Percentiles rank a stretch among this genome's conserved stretches.
Evolutionary conservation across 2,888 invertebrate genomes (phyloP).

Genomic region (Merodon equestris): DNA sequence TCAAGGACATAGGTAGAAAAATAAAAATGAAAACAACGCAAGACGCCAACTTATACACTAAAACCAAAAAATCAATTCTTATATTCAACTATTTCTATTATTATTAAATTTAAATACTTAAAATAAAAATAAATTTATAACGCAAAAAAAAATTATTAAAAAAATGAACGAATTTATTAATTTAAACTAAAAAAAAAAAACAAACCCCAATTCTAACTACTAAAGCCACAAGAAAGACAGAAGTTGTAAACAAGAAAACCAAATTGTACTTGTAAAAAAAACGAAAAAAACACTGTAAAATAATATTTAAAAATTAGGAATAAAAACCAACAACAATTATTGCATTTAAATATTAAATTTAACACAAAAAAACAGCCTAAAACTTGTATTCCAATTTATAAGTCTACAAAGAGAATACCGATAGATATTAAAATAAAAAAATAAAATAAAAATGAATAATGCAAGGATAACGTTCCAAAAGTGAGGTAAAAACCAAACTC

Average conservation of each 20-base stretch:
- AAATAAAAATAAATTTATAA: slow-evolving; percentile 44
- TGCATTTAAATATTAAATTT: slow-evolving; percentile 57
- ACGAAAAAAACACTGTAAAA: slow-evolving; percentile 41
- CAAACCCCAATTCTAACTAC: slow-evolving; percentile 56
- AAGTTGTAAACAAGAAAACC: slow-evolving; percentile 1
- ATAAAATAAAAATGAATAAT: slow-evolving; percentile 8
- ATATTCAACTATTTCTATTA: slow-evolving; percentile 67
- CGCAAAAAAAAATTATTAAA: slow-evolving; percentile 39
- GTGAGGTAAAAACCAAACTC: slow-evolving; percentile 21
- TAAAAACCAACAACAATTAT: slow-evolving; percentile 40
- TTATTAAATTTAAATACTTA: slow-evolving; percentile 57
- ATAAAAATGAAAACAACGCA: slow-evolving; percentile 24
- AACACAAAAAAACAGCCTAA: slow-evolving; percentile 28
- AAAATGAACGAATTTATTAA: slow-evolving; percentile 69
- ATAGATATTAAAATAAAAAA: slow-evolving; percentile 54
- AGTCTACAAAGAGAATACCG: slow-evolving; percentile 50
- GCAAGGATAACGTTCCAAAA: too few species aligned
- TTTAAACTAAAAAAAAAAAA: slow-evolving; percentile 54
- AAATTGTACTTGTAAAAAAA: slow-evolving; percentile 65
- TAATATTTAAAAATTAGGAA: slow-evolving; percentile 44
- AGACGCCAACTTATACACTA: slow-evolving; percentile 54
- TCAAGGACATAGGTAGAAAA: slow-evolving; percentile 49
- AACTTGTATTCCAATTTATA: slow-evolving; percentile 62
- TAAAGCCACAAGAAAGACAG: background rate
- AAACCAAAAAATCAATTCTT: slow-evolving; percentile 40